Evolutionary conservation across 2,113 vertebrate genomes (phyloP), one percentile per base, ranked within the genome.

Genomic region (Anoplopoma fimbria): DNA sequence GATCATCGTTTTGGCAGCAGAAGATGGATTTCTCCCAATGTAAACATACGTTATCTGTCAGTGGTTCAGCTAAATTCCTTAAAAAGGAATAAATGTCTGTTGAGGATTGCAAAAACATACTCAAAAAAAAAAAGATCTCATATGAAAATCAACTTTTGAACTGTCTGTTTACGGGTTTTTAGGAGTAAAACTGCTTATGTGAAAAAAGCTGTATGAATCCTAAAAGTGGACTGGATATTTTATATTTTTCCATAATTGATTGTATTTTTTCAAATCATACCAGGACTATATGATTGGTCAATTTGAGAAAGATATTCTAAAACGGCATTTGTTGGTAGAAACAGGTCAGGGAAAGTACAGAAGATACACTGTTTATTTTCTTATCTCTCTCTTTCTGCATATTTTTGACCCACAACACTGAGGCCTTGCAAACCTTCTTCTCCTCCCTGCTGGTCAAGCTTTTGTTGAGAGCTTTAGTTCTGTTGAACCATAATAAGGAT

Each of bases 401-500:
- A 29, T 62, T 9, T 36, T 21, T 58, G 21, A 9, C 15, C 9
- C 23, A 23, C 6, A 25, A 17, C 19, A 8, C 40, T 53, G 51
- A 40, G 9, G 5, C 47, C 53, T 40, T 76, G 36, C 34, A 68
- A 51, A 34, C 7, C 38, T 34, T 47, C 27, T 10, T 45, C 53
- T 80, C 62, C 25, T 70, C 65, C 64, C 72, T 74, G 67, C 73
- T 62, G 73, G 19, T 13, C 42, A 13, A 27, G 19, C 53, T 79
- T 57, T 36, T 81, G 34, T 10, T 78, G 45, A 2, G 25, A 75
- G 58, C 33, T 49, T 68, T 61, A 77, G 3, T 6, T 73, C 75
- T 74, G 53, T 53, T 19, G 53, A 91, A 89, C 81, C 61, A 78
- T 49, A 60, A 73, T 34, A 65, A 69, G 47, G 34, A 81, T 91